phyloP scores from a whole-genome alignment of 2,113 vertebrate genomes.

The Triplophysa rosa region DNA sequence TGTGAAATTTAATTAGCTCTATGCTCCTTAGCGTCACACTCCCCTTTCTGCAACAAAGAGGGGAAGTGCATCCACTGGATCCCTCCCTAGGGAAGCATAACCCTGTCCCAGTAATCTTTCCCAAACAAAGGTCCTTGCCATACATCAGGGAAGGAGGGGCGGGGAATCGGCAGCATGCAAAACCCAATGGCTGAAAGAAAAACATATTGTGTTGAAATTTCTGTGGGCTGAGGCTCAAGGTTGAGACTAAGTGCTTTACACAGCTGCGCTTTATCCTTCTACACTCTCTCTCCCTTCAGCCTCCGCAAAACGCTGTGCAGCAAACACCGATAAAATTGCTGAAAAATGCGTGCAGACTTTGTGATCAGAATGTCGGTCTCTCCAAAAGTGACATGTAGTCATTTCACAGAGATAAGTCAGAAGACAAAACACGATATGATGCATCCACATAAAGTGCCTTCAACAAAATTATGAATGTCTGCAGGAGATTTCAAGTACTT shows the following conservation, averaged over 20 bases:
- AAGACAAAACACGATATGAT: too few species aligned
- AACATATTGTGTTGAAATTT: constrained; percentile 53
- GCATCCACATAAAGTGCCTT: not conserved
- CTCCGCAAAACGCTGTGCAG: constrained; percentile 9
- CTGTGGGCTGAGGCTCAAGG: constrained; percentile 48
- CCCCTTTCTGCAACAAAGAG: constrained; percentile 73
- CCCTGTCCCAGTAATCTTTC: constrained; percentile 79
- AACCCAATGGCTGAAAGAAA: constrained; percentile 41
- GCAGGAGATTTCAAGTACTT: too few species aligned
- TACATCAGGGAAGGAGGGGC: constrained; percentile 66
- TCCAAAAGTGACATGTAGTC: not conserved
- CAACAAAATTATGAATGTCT: not conserved
- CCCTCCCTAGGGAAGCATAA: constrained; percentile 82
- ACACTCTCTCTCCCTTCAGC: constrained; percentile 13
- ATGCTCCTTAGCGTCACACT: constrained; percentile 62
- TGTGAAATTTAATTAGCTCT: constrained; percentile 84
- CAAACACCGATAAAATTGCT: not conserved
- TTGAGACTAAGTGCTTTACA: constrained; percentile 49
- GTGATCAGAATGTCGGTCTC: not conserved
- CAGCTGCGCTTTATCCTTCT: constrained; percentile 50
- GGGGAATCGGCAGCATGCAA: constrained; percentile 37
- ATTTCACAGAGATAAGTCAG: too few species aligned
- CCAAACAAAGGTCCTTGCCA: constrained; percentile 77
- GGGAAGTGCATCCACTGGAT: constrained; percentile 80
- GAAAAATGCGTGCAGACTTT: not conserved